These are phyloP conservation scores for Craterocephalus amniculus DNA, from an alignment of 2,797 vertebrate genomes.

Conservation along the genomic window DNA sequence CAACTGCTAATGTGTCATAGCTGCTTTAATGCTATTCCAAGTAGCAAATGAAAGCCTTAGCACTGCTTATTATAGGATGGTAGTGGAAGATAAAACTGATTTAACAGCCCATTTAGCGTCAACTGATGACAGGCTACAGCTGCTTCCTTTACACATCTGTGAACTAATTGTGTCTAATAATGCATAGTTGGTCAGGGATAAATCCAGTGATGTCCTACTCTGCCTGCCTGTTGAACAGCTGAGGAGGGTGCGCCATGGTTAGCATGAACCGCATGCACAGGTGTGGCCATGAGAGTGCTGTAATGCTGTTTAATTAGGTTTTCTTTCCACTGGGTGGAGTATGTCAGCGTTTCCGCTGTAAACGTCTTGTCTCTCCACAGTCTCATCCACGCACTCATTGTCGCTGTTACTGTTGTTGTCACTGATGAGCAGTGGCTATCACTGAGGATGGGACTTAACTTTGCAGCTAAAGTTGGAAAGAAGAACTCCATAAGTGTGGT, in stretches of 20 bases:
- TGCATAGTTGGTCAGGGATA: slow-evolving; percentile 3
- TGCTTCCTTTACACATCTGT: slow-evolving; percentile 39
- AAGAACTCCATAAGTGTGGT: not conserved
- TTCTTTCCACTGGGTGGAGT: slow-evolving; percentile 16
- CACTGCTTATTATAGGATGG: not conserved
- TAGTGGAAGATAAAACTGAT: not conserved
- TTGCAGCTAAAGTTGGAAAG: slow-evolving; percentile 47
- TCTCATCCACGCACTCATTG: slow-evolving; percentile 42
- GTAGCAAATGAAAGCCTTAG: not conserved
- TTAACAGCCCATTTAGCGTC: slow-evolving; percentile 20
- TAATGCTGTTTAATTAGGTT: slow-evolving; percentile 62
- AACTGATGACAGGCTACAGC: slow-evolving; percentile 29
- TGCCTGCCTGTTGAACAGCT: slow-evolving; percentile 25
- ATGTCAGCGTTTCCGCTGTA: slow-evolving; percentile 42
- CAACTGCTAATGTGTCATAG: not conserved
- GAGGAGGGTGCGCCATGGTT: slow-evolving; percentile 45
- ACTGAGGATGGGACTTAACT: slow-evolving; percentile 42
- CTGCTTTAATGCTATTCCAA: not conserved
- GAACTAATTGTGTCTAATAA: slow-evolving; percentile 26
- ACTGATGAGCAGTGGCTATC: slow-evolving; percentile 17
- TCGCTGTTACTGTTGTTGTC: slow-evolving; percentile 22
- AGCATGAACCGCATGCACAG: slow-evolving; percentile 52
- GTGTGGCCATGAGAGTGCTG: slow-evolving; percentile 57
- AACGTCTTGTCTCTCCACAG: slow-evolving; percentile 18
- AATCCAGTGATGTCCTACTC: slow-evolving; percentile 9